Conservation (phyloP, 2,113 vertebrate genomes). For the Onychostoma macrolepis region DNA sequence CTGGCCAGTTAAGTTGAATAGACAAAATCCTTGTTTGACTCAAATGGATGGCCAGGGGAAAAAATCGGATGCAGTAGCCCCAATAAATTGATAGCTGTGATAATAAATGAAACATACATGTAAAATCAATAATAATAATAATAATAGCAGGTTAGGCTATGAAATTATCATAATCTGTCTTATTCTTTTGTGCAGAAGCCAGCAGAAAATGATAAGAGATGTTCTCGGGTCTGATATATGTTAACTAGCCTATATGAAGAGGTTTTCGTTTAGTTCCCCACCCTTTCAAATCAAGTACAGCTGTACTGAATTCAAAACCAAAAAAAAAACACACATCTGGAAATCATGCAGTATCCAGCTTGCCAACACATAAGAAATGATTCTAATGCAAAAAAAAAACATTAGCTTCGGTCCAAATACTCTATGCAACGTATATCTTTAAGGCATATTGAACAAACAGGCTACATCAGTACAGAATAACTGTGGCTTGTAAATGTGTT, state of each 20-base stretch:
- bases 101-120: background rate
- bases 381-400: too few species aligned
- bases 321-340: slow-evolving; percentile 3
- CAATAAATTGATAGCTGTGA: background rate
- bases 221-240: background rate
- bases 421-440: background rate
- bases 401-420: background rate
- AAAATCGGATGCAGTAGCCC: background rate
- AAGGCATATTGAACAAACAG: too few species aligned
- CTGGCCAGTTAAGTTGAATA: background rate
- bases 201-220: background rate
- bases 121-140: background rate
- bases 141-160: background rate
- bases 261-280: background rate
- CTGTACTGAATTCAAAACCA: background rate
- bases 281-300: background rate
- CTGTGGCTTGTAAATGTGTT: background rate
- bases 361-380: too few species aligned
- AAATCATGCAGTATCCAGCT: background rate
- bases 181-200: background rate
- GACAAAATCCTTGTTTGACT: background rate
- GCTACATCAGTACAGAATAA: background rate
- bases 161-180: background rate
- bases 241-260: background rate
- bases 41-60: background rate